These are phyloP conservation scores for Lycophotia porphyrea DNA, from an alignment of 2,888 invertebrate species.

Conservation along the genomic window DNA sequence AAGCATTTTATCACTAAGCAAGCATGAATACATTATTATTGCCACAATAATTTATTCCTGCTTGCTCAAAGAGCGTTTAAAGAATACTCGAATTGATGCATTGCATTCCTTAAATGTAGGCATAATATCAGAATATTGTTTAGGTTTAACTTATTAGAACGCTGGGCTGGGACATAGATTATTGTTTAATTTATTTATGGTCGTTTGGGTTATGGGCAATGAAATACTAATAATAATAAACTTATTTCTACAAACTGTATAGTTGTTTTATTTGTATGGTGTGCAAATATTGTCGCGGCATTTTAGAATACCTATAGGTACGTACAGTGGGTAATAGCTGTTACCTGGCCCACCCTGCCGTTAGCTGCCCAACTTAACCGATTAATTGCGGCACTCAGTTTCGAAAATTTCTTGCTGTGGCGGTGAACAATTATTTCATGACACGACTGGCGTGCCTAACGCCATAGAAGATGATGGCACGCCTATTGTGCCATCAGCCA, in stretches of 20 bases:
- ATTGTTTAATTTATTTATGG: constrained; percentile 37
- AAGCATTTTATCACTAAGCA: background rate
- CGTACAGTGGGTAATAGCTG: too few species aligned
- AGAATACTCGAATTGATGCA: constrained; percentile 27
- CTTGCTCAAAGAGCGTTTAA: constrained; percentile 1
- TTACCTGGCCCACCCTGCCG: too few species aligned
- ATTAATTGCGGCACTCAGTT: too few species aligned
- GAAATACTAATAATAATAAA: constrained; percentile 48
- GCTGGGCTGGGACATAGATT: constrained; percentile 40
- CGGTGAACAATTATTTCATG: too few species aligned
- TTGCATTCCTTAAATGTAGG: constrained; percentile 16
- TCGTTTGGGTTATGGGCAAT: constrained; percentile 48
- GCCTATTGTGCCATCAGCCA: too few species aligned
- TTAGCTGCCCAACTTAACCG: too few species aligned
- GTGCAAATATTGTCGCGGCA: background rate
- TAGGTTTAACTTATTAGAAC: constrained; percentile 19
- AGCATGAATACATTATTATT: constrained; percentile 4
- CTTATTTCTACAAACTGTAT: constrained; percentile 25
- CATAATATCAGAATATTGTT: background rate
- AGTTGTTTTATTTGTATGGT: constrained; percentile 19
- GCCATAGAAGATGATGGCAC: too few species aligned
- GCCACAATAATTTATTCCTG: constrained; percentile 8
- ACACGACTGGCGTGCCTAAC: too few species aligned
- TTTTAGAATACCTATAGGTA: too few species aligned
- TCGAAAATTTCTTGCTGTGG: too few species aligned